Evolutionary conservation across 2,888 invertebrate genomes (phyloP).

Genomic region (Zygothrica quintamaculata): DNA sequence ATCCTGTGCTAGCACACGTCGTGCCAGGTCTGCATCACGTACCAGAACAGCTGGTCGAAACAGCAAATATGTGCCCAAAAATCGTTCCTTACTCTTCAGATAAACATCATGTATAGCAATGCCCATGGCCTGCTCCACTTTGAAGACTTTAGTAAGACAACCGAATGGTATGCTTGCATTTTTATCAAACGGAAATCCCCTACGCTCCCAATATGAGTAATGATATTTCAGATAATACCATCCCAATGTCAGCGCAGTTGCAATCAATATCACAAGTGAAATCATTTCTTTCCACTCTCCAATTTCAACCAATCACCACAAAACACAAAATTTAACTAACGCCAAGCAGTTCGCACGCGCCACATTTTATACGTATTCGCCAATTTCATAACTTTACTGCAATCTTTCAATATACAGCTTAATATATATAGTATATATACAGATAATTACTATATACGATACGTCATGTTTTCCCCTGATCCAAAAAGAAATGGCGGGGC

Average conservation of each 20-base stretch:
- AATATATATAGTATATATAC: too few relatives aligned
- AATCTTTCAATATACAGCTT: constrained; percentile 28
- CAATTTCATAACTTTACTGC: constrained; percentile 31
- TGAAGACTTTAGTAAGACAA: constrained; percentile 86
- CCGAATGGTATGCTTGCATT: constrained; percentile 87
- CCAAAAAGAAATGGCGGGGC: too few relatives aligned
- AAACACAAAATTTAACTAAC: constrained; percentile 38
- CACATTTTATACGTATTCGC: constrained; percentile 19
- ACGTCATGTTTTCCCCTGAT: too few relatives aligned
- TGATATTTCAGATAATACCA: constrained; percentile 63
- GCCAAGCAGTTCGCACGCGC: too few relatives aligned
- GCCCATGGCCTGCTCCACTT: constrained; percentile 86
- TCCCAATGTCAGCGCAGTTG: constrained; percentile 33
- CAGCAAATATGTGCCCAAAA: constrained; percentile 87
- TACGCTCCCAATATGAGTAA: constrained; percentile 86
- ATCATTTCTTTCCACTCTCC: constrained; percentile 35
- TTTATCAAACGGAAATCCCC: constrained; percentile 86
- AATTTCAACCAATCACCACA: neutral
- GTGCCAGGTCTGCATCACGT: constrained; percentile 87
- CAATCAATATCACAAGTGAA: constrained; percentile 14
- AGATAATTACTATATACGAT: too few relatives aligned
- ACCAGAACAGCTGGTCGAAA: constrained; percentile 87
- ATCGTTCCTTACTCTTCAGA: constrained; percentile 80
- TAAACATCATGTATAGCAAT: constrained; percentile 87
- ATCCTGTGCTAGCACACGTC: constrained; percentile 87